A percentile compares a stretch with the other conserved stretches of the same genome.
phyloP scores from a whole-genome alignment of 2,888 invertebrate species.

The Holacanthella duospinosa region DNA sequence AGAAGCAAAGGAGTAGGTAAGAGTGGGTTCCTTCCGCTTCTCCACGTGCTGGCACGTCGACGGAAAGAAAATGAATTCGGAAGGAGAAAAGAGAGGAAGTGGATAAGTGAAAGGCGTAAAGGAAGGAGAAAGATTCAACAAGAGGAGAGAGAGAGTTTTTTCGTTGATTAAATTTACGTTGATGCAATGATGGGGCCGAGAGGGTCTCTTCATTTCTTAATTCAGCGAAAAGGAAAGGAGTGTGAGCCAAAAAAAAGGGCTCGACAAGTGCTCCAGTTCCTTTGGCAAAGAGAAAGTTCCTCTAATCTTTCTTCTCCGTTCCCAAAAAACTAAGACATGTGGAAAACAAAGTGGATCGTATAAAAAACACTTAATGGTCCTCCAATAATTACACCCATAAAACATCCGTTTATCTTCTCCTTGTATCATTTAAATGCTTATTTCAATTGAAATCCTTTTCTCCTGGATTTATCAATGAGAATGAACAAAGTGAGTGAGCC shows the following conservation, averaged over 20 bases:
- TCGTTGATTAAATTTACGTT: slow-evolving; percentile 29
- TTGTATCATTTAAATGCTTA: slow-evolving; percentile 38
- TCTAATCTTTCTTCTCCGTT: not conserved
- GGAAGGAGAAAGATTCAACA: slow-evolving; percentile 10
- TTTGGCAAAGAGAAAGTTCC: not conserved
- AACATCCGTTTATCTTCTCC: slow-evolving; percentile 37
- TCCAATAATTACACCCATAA: slow-evolving; percentile 38
- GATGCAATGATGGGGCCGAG: slow-evolving; percentile 22
- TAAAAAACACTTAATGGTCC: slow-evolving; percentile 38
- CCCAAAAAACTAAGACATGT: slow-evolving; percentile 32
- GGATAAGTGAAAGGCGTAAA: slow-evolving; percentile 13
- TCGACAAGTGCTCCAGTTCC: not conserved
- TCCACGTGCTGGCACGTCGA: not conserved
- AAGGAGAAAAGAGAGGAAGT: slow-evolving; percentile 13
- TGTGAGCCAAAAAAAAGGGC: slow-evolving; percentile 3
- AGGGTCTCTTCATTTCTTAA: slow-evolving; percentile 22
- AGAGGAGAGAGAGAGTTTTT: slow-evolving; percentile 11
- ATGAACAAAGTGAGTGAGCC: not conserved
- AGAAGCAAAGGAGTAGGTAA: not conserved
- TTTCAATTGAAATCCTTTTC: slow-evolving; percentile 36
- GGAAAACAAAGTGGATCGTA: slow-evolving; percentile 38
- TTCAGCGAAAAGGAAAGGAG: slow-evolving; percentile 13
- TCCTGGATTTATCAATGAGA: not conserved
- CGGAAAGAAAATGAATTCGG: not conserved
- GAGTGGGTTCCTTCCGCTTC: not conserved